Conservation (phyloP, 2,113 vertebrate genomes). For the Ceyx melanurus region DNA sequence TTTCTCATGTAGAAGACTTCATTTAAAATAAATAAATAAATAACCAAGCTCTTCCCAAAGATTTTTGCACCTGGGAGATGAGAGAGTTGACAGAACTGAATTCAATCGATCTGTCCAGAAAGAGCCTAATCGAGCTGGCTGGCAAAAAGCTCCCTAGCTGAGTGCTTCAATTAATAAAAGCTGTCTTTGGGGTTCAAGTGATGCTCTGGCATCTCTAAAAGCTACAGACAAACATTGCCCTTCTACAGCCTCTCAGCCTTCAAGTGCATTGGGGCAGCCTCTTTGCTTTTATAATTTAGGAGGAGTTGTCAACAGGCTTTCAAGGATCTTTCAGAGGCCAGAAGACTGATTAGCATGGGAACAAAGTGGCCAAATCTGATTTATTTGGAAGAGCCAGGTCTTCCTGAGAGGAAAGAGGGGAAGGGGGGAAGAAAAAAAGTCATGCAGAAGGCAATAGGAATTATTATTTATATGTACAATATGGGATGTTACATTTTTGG, state of each 20-base stretch:
- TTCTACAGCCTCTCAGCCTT: background rate
- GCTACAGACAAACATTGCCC: background rate
- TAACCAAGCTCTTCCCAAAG: background rate
- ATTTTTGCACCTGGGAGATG: background rate
- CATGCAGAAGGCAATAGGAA: rapidly evolving
- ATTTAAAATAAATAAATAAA: too few species aligned
- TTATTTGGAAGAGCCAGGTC: background rate
- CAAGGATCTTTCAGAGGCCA: background rate
- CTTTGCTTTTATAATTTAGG: background rate
- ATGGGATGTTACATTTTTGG: background rate
- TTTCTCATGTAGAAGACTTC: background rate
- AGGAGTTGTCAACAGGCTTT: background rate
- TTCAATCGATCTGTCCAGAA: rapidly evolving
- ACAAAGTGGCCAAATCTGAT: rapidly evolving
- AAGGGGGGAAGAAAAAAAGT: background rate
- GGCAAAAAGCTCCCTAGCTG: background rate
- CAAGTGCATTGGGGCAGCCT: background rate
- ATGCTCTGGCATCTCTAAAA: background rate
- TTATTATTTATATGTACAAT: background rate
- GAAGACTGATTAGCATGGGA: background rate
- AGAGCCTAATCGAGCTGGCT: background rate
- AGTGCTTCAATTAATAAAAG: background rate
- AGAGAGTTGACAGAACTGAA: background rate
- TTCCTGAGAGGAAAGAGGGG: background rate
- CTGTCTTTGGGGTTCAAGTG: background rate